Evolutionary conservation across 2,888 invertebrate genomes (phyloP).

Genomic region (Ecliptopera silaceata): DNA sequence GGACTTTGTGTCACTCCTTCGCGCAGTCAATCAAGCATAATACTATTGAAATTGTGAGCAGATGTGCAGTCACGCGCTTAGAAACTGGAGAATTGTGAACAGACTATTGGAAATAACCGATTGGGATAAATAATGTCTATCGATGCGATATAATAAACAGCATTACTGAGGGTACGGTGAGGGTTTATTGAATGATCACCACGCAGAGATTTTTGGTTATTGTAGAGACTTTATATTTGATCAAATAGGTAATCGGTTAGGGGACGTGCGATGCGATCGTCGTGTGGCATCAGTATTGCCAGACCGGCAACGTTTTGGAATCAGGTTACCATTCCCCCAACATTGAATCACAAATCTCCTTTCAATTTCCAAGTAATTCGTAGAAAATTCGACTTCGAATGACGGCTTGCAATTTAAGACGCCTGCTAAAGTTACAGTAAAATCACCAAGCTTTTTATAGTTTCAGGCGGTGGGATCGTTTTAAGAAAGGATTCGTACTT

Average conservation of each 20-base stretch:
- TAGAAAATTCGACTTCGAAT: slow-evolving; percentile 57
- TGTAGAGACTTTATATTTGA: slow-evolving; percentile 65
- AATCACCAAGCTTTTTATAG: slow-evolving; percentile 39
- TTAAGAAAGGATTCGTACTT: slow-evolving; percentile 38
- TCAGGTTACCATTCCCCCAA: slow-evolving; percentile 60
- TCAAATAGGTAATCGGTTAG: slow-evolving; percentile 61
- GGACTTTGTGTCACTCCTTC: slow-evolving; percentile 46
- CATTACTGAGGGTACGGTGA: slow-evolving; percentile 32
- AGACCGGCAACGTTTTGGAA: slow-evolving; percentile 56
- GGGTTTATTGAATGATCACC: slow-evolving; percentile 57
- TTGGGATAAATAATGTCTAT: slow-evolving; percentile 24
- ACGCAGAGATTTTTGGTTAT: slow-evolving; percentile 58
- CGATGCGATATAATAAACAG: slow-evolving; percentile 32
- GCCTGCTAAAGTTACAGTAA: slow-evolving; percentile 28
- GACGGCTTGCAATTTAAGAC: slow-evolving; percentile 42
- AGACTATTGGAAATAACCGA: slow-evolving; percentile 5
- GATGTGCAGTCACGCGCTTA: slow-evolving; percentile 30
- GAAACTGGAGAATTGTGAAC: slow-evolving; percentile 8
- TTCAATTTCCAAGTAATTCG: slow-evolving; percentile 61
- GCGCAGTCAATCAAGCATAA: slow-evolving; percentile 45
- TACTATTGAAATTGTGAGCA: slow-evolving; percentile 36
- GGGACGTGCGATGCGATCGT: slow-evolving; percentile 38
- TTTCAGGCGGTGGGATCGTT: slow-evolving; percentile 33
- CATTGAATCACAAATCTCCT: slow-evolving; percentile 54
- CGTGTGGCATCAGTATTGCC: slow-evolving; percentile 33